phyloP scores from a whole-genome alignment of 2,113 vertebrate species.

The Campylorhamphus procurvoides region DNA sequence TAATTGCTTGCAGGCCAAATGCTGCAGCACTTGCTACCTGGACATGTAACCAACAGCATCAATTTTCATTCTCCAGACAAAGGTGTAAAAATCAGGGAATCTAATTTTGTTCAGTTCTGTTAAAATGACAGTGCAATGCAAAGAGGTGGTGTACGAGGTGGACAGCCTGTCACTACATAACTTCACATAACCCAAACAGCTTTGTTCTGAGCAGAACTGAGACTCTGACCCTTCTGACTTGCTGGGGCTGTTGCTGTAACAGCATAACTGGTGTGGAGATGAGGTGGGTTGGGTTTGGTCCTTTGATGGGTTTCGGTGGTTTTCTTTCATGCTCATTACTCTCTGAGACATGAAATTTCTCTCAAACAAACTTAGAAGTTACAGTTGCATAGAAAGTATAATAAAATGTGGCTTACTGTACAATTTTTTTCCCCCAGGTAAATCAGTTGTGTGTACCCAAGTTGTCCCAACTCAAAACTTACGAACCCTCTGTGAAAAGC shows the following conservation, averaged over 20 bases:
- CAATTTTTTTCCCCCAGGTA: constrained; percentile 77
- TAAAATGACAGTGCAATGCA: not conserved
- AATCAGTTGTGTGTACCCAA: constrained; percentile 89
- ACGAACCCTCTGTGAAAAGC: constrained; percentile 87
- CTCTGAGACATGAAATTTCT: not conserved
- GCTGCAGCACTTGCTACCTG: not conserved
- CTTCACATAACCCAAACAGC: not conserved
- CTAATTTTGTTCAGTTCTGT: not conserved
- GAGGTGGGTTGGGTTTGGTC: accelerated
- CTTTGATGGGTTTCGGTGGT: not conserved
- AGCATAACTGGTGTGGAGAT: not conserved
- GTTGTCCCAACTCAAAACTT: constrained; percentile 90
- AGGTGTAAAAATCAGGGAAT: not conserved
- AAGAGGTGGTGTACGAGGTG: not conserved
- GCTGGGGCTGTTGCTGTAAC: not conserved
- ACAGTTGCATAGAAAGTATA: not conserved
- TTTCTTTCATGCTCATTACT: not conserved
- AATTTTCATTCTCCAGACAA: not conserved
- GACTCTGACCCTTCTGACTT: not conserved
- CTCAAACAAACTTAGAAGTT: not conserved
- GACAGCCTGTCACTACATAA: not conserved
- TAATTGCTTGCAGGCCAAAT: not conserved
- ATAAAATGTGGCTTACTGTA: not conserved
- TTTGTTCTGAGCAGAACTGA: not conserved
- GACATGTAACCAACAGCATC: not conserved